phyloP scores from a whole-genome alignment of 1,140 invertebrate genomes.

The Harlomillsia oculata region DNA sequence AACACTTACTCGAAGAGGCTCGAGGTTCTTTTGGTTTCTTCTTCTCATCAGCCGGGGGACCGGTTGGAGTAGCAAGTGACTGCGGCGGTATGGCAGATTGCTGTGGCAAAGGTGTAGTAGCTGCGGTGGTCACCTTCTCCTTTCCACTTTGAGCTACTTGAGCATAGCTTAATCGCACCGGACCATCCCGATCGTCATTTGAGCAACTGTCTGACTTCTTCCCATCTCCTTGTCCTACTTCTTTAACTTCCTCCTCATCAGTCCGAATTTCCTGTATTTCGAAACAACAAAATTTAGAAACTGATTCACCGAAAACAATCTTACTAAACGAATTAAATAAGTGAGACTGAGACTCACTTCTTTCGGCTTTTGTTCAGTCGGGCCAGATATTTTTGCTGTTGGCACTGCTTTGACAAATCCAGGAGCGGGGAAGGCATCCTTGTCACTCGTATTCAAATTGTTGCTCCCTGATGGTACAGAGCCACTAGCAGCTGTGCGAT shows the following conservation, averaged over 20 bases:
- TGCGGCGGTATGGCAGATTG: no score
- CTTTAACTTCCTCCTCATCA: constrained; percentile 26
- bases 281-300: background rate
- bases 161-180: constrained; percentile 61
- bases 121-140: no score
- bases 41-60: constrained; percentile 14
- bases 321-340: background rate
- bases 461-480: constrained; percentile 3
- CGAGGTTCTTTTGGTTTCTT: constrained; percentile 28
- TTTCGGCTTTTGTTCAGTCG: constrained; percentile 28
- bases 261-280: constrained; percentile 5
- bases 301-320: background rate
- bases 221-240: constrained; percentile 7
- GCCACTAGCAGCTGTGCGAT: constrained; percentile 14
- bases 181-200: constrained; percentile 30
- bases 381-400: constrained; percentile 28
- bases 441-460: constrained; percentile 28
- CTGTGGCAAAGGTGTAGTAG: no score
- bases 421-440: constrained; percentile 32
- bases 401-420: constrained; percentile 30
- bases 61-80: no score
- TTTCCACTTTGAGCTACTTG: constrained; percentile 58
- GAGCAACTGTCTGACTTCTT: constrained; percentile 31
- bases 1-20: constrained; percentile 16
- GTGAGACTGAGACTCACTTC: constrained; percentile 11